Percentiles rank a stretch among this genome's conserved stretches.
Evolutionary conservation across 2,888 invertebrate genomes (phyloP).

Genomic region (Scaeva pyrastri): DNA sequence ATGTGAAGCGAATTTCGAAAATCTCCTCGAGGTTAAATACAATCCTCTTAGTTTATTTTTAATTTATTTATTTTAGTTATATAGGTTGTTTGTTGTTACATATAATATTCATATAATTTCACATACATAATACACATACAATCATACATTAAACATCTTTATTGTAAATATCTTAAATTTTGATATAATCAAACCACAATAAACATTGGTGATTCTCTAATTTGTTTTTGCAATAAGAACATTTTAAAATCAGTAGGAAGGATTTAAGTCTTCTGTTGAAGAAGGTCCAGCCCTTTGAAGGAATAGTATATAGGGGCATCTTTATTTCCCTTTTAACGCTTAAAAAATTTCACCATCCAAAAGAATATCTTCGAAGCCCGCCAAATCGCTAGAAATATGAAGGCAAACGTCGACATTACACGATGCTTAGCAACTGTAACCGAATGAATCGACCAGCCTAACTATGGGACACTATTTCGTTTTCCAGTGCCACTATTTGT

Average conservation of each 20-base stretch:
- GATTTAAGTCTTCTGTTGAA: constrained; percentile 8
- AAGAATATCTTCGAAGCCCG: constrained; percentile 53
- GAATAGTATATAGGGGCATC: neutral
- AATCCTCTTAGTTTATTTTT: neutral
- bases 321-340: constrained; percentile 11
- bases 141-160: constrained; percentile 40
- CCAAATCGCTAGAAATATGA: constrained; percentile 63
- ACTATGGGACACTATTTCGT: constrained; percentile 71
- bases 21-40: neutral
- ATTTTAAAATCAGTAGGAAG: constrained; percentile 8
- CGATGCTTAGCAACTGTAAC: constrained; percentile 28
- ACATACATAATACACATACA: constrained; percentile 55
- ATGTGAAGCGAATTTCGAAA: no score
- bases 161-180: constrained; percentile 41
- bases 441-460: constrained; percentile 14
- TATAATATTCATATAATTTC: constrained; percentile 47
- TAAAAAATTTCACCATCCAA: constrained; percentile 57
- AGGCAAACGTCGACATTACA: constrained; percentile 45
- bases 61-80: constrained; percentile 4
- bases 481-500: constrained; percentile 38
- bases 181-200: constrained; percentile 43
- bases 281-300: constrained; percentile 8
- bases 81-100: constrained; percentile 37
- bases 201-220: constrained; percentile 47
- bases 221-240: neutral